phyloP scores from a whole-genome alignment of 1,140 invertebrate species.

The Drosophila serrata region DNA sequence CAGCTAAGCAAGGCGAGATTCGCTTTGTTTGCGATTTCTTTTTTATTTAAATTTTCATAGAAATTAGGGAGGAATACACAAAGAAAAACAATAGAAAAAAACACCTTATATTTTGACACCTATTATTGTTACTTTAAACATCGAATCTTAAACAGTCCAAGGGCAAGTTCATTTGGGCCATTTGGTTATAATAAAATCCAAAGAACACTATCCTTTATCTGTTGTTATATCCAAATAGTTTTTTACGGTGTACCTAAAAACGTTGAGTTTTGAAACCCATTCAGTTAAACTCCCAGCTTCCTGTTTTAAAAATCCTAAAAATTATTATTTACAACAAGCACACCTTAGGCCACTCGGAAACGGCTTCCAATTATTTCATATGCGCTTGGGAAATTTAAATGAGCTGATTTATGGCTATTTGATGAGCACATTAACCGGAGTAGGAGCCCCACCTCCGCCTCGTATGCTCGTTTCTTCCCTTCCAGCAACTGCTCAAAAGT shows the following conservation, averaged over 20 bases:
- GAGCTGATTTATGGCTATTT: constrained; percentile 79
- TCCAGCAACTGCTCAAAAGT: constrained; percentile 43
- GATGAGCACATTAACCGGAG: constrained; percentile 70
- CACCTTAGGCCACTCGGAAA: constrained; percentile 51
- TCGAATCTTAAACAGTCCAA: too few species aligned
- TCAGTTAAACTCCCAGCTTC: constrained; percentile 8
- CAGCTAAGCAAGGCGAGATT: constrained; percentile 32
- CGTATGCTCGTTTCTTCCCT: neutral
- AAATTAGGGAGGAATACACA: neutral
- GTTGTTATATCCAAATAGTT: too few species aligned
- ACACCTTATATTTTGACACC: too few species aligned
- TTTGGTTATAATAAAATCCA: too few species aligned
- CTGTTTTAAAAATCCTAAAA: constrained; percentile 27
- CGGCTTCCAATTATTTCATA: constrained; percentile 24
- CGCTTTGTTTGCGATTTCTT: constrained; percentile 50
- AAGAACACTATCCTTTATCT: too few species aligned
- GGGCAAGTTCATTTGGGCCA: too few species aligned
- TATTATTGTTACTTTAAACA: neutral
- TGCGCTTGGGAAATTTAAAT: constrained; percentile 61
- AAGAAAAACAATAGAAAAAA: too few species aligned
- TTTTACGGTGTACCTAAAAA: neutral
- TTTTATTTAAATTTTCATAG: constrained; percentile 34
- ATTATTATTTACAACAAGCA: constrained; percentile 56
- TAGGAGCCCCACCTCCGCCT: constrained; percentile 5
- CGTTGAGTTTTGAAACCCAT: neutral